These are phyloP conservation scores for Phania funesta DNA, from an alignment of 2,888 invertebrate genomes.

Conservation along the genomic window DNA sequence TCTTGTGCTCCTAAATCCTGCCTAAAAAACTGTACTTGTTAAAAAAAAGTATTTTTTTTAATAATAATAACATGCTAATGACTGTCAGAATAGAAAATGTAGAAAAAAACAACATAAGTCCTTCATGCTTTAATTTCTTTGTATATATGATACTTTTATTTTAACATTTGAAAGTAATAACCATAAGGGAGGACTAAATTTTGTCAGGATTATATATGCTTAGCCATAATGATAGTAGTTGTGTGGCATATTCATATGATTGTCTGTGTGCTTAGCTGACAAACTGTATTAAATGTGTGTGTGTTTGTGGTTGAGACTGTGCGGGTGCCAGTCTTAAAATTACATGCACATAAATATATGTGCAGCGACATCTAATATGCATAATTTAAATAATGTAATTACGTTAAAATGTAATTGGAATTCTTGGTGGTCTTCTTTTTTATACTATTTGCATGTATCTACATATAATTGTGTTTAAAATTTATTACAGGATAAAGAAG, in stretches of 20 bases:
- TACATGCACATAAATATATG: neutral
- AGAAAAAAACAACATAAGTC: slow-evolving; percentile 34
- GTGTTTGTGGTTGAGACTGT: neutral
- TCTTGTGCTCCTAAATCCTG: neutral
- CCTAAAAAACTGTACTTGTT: slow-evolving; percentile 27
- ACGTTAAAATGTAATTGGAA: slow-evolving; percentile 79
- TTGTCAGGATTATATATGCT: slow-evolving; percentile 67
- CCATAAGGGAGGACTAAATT: slow-evolving; percentile 63
- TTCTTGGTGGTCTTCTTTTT: slow-evolving; percentile 40
- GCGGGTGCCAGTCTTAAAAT: neutral
- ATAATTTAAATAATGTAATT: slow-evolving; percentile 79
- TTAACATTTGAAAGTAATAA: slow-evolving; percentile 35
- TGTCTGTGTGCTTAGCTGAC: slow-evolving; percentile 28
- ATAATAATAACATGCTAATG: slow-evolving; percentile 60
- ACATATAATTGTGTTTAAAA: too few relatives aligned
- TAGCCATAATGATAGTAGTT: slow-evolving; percentile 64
- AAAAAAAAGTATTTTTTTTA: neutral
- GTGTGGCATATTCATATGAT: slow-evolving; percentile 19
- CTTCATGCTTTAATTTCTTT: slow-evolving; percentile 52
- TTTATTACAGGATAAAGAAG: too few relatives aligned
- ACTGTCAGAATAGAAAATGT: slow-evolving; percentile 19
- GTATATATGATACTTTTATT: slow-evolving; percentile 19
- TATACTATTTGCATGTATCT: neutral
- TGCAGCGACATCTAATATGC: slow-evolving; percentile 55
- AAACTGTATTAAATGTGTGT: slow-evolving; percentile 30